Evolutionary conservation across 30 jellyfish, hydroid and myxozoan species (phyloP).

Genomic region (Aurelia aurita complex sp. Pacific): DNA sequence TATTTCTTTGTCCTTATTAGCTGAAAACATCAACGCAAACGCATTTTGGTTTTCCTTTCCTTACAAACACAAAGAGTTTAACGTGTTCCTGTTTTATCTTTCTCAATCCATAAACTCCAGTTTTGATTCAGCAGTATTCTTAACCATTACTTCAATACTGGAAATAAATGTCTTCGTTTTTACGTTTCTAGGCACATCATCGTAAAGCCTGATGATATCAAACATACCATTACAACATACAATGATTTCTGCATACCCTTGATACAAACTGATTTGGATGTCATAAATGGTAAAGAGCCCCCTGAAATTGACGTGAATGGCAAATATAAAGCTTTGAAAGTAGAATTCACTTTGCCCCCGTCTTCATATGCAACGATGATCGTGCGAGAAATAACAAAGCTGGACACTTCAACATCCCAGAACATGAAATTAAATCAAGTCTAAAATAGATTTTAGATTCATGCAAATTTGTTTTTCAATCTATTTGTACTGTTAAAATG

Average conservation of each 20-base stretch:
- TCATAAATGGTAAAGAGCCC: conserved; percentile 16
- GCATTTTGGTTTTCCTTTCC: too few species aligned
- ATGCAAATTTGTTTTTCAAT: too few species aligned
- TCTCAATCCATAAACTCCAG: too few species aligned
- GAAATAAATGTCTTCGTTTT: too few species aligned
- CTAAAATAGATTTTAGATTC: too few species aligned
- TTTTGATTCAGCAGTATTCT: too few species aligned
- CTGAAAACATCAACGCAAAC: too few species aligned
- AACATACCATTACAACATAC: conserved; percentile 48
- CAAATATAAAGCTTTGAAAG: conserved; percentile 62
- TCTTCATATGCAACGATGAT: conserved; percentile 98
- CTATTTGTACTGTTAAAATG: too few species aligned
- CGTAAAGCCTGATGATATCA: conserved; percentile 68
- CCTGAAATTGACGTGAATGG: conserved; percentile 45
- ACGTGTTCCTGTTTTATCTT: too few species aligned
- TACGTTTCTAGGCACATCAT: conserved; percentile 51
- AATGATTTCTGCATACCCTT: conserved; percentile 85
- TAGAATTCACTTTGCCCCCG: conserved; percentile 83
- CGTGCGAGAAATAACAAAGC: conserved; percentile 81
- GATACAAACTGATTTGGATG: conserved; percentile 75
- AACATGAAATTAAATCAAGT: conserved; percentile 19
- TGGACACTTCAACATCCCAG: conserved; percentile 53
- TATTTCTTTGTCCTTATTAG: too few species aligned
- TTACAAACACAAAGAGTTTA: too few species aligned
- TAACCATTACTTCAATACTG: too few species aligned